Evolutionary conservation across 2,797 vertebrate genomes (phyloP).

Genomic region (Eospalax fontanierii): DNA sequence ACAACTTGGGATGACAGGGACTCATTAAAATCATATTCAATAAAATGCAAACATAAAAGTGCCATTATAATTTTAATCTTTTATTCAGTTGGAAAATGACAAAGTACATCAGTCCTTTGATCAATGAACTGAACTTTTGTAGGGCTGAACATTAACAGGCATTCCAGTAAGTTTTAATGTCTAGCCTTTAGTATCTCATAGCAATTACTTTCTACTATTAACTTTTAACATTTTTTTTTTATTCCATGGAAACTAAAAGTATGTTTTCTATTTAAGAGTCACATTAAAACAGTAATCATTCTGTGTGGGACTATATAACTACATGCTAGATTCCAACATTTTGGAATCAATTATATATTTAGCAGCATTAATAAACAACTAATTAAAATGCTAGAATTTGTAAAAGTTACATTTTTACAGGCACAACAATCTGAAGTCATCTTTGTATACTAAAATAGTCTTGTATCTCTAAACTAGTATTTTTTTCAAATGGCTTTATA

Average conservation of each 20-base stretch:
- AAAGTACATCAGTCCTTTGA: conserved; percentile 81
- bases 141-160: conserved; percentile 81
- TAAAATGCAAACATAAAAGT: conserved; percentile 84
- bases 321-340: conserved; percentile 64
- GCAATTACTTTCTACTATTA: conserved; percentile 81
- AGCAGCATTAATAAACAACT: conserved; percentile 72
- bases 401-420: conserved; percentile 72
- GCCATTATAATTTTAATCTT: conserved; percentile 64
- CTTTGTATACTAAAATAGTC: conserved; percentile 63
- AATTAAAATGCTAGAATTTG: conserved; percentile 70
- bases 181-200: conserved; percentile 77
- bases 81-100: conserved; percentile 80
- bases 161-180: conserved; percentile 76
- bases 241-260: conserved; percentile 59
- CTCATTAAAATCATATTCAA: conserved; percentile 79
- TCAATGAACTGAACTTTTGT: conserved; percentile 73
- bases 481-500: conserved; percentile 71
- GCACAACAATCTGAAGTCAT: conserved; percentile 69
- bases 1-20: conserved; percentile 69
- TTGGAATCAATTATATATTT: conserved; percentile 71
- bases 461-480: conserved; percentile 48
- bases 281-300: conserved; percentile 64
- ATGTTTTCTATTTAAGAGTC: conserved; percentile 63
- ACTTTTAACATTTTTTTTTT: conserved; percentile 82
- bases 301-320: conserved; percentile 10